These are phyloP conservation scores for Emydura subglobosa DNA, from an alignment of 2,113 vertebrate genomes.

Conservation along the genomic window DNA sequence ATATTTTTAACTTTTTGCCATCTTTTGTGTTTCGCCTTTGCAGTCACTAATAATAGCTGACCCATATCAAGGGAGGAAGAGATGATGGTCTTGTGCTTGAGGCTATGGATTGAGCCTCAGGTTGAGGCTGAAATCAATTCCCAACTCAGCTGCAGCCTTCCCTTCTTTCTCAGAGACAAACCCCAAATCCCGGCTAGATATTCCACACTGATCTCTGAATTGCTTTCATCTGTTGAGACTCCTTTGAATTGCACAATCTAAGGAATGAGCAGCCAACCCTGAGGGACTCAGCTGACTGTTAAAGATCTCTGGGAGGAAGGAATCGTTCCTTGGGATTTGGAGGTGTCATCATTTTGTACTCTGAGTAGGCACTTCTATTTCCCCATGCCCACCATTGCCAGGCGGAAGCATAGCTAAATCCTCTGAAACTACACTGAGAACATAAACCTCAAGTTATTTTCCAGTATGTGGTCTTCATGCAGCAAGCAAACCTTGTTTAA, in stretches of 20 bases:
- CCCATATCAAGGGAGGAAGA: background rate
- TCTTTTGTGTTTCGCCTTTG: background rate
- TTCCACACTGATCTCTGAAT: background rate
- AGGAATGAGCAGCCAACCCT: background rate
- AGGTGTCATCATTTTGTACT: background rate
- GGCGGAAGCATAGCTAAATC: background rate
- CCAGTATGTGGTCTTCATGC: background rate
- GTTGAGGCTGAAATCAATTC: background rate
- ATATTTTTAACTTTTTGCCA: background rate
- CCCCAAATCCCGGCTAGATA: background rate
- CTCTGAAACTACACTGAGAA: background rate
- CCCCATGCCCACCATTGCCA: background rate
- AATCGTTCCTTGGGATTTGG: background rate
- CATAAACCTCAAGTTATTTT: background rate
- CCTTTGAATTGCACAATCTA: background rate
- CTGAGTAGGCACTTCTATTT: background rate
- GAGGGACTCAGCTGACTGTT: background rate
- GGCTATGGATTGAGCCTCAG: too few species aligned
- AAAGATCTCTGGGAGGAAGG: background rate
- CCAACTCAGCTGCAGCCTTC: background rate
- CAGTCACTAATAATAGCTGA: background rate
- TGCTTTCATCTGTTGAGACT: background rate
- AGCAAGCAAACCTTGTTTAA: slow-evolving; percentile 11
- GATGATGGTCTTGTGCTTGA: background rate
- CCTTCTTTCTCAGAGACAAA: background rate